These are phyloP conservation scores for Rhea americana DNA, from an alignment of 2,113 vertebrate species.

Conservation along the genomic window DNA sequence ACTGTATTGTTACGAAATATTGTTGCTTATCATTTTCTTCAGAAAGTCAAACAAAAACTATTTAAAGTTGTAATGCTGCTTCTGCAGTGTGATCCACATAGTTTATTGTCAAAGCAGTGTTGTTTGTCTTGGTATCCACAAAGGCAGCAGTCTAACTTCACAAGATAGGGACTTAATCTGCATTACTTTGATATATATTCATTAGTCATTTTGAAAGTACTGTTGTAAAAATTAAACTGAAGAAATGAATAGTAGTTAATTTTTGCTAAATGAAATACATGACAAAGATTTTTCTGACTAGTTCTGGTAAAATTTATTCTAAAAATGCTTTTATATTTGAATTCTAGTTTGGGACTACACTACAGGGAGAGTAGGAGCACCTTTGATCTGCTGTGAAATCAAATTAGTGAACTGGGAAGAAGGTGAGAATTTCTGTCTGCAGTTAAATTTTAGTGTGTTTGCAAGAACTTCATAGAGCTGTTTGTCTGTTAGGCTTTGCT, in stretches of 20 bases:
- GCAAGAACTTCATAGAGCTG: background rate
- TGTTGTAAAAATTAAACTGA: background rate
- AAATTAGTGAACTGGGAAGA: slow-evolving; percentile 93
- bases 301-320: background rate
- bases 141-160: background rate
- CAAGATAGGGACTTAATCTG: background rate
- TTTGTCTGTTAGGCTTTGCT: background rate
- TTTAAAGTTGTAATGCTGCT: background rate
- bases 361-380: slow-evolving; percentile 93
- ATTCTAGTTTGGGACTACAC: slow-evolving; percentile 91
- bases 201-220: background rate
- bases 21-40: background rate
- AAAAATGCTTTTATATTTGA: background rate
- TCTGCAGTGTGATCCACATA: fast-evolving
- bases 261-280: background rate
- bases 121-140: background rate
- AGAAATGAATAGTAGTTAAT: background rate
- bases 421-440: slow-evolving; percentile 78
- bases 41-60: background rate
- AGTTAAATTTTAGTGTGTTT: background rate
- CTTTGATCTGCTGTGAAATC: slow-evolving; percentile 93
- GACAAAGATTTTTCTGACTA: background rate
- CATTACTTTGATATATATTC: background rate
- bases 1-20: background rate
- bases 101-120: background rate